Conservation (phyloP, 2,888 invertebrate genomes). For the Thymelicus lineola region DNA sequence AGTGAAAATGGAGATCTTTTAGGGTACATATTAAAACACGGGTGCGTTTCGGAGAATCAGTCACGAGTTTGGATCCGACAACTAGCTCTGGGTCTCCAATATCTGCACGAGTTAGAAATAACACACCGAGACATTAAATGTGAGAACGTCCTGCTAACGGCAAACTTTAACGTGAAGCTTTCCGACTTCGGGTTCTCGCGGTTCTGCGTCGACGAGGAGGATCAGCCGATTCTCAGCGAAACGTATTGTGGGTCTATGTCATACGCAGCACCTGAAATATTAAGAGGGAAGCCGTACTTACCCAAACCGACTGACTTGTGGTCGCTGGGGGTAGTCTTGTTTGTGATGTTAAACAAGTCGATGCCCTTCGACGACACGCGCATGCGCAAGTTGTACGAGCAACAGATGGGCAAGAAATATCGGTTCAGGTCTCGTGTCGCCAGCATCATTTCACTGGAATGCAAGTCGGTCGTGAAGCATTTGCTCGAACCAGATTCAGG, state of each 20-base stretch:
- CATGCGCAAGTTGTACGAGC: conserved; percentile 88
- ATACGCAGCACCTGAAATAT: conserved; percentile 94
- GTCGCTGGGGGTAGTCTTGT: conserved; percentile 92
- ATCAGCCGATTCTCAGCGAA: conserved; percentile 85
- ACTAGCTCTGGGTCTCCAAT: conserved; percentile 88
- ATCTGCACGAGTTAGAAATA: conserved; percentile 90
- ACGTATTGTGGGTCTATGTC: conserved; percentile 95
- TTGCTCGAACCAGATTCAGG: conserved; percentile 89
- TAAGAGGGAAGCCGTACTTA: conserved; percentile 89
- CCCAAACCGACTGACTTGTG: conserved; percentile 91
- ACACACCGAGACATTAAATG: conserved; percentile 93
- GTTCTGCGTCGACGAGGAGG: conserved; percentile 67
- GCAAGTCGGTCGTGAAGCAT: conserved; percentile 86
- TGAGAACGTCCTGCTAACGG: conserved; percentile 90
- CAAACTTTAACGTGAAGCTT: conserved; percentile 90
- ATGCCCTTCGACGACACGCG: conserved; percentile 94
- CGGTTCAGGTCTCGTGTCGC: conserved; percentile 87
- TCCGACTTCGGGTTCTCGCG: conserved; percentile 94
- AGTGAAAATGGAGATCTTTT: conserved; percentile 92
- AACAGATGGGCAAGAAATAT: conserved; percentile 86
- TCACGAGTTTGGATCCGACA: conserved; percentile 90
- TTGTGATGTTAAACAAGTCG: conserved; percentile 92
- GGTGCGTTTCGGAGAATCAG: conserved; percentile 88
- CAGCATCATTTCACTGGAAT: conserved; percentile 82
- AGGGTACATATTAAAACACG: conserved; percentile 89